Percentiles rank a stretch among this genome's conserved stretches.
These are phyloP conservation scores for Dicentrarchus labrax DNA, from an alignment of 2,113 vertebrate species.

Conservation along the genomic window DNA sequence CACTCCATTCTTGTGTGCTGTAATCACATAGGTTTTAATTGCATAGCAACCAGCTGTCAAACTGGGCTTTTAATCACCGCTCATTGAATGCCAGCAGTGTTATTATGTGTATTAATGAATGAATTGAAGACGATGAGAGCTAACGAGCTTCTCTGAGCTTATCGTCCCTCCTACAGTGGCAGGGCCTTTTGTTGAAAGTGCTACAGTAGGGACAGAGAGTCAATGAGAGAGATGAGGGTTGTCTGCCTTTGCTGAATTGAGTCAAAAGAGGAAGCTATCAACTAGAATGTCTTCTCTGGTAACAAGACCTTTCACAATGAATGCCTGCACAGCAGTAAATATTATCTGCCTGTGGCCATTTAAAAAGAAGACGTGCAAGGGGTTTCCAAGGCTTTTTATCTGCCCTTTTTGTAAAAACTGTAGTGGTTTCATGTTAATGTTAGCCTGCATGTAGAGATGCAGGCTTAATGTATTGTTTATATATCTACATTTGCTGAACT, in stretches of 20 bases:
- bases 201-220: constrained; percentile 27
- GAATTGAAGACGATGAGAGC: constrained; percentile 67
- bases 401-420: neutral
- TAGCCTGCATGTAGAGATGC: neutral
- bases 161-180: constrained; percentile 48
- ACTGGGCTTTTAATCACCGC: constrained; percentile 78
- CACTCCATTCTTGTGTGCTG: constrained; percentile 24
- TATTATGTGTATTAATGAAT: constrained; percentile 80
- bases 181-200: constrained; percentile 49
- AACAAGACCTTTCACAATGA: constrained; percentile 7
- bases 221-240: constrained; percentile 33
- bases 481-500: neutral
- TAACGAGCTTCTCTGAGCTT: constrained; percentile 70
- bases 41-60: constrained; percentile 77
- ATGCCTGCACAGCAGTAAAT: constrained; percentile 2
- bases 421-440: neutral
- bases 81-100: constrained; percentile 73
- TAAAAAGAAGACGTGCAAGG: neutral
- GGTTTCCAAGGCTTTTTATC: neutral
- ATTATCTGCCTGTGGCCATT: neutral
- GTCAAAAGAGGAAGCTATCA: constrained; percentile 34
- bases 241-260: constrained; percentile 37
- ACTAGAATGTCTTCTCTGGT: constrained; percentile 29
- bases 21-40: constrained; percentile 71
- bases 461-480: neutral